Evolutionary conservation across 2,113 vertebrate genomes (phyloP), one percentile per base, ranked within the genome.

Genomic region (sheep (Ovis aries)): DNA sequence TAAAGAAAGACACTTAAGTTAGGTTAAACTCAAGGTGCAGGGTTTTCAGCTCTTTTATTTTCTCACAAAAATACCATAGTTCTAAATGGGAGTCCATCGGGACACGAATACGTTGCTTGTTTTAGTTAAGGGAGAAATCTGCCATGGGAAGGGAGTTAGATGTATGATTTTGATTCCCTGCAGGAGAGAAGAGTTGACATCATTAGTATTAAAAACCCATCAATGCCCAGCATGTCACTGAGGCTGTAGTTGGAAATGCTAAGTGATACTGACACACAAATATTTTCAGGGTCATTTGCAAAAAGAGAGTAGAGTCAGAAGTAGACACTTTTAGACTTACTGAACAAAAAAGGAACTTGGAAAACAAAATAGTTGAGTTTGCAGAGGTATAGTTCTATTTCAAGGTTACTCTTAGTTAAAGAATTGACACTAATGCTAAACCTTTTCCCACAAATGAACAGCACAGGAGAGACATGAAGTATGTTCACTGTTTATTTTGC

Each of bases 121-220:
- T 98, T 98, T 98, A 98, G 94, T 98, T 98, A 98, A 98, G 78
- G 60, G 45, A 57, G 40, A 98, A 98, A 98, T 97, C 40, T 98
- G 87, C 95, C 45, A 84, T 8, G 36, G 59, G 55, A 97, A 33
- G 31, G 33, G 95, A 98, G 92, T 96, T 97, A 98, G 93, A 97
- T 97, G 64, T 91, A 95, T 78, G 93, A 97, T 98, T 94, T 78
- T 96, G 97, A 98, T 98, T 98, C 81, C 83, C 95, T 97, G 94
- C 97, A 97, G 97, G 95, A 97, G 90, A 97, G 82, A 95, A 97
- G 85, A 90, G 93, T 88, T 98, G 94, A 33, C 98, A 98, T 94
- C 96, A 97, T 98, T 96, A 95, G 97, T 96, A 98, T 98, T 98
- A 98, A 98, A 98, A 98, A 12, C 81, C 85, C 98, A 98, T 98